These are phyloP conservation scores for Parauchenoglanis ngamensis DNA, from an alignment of 2,797 vertebrate genomes.

Conservation along the genomic window DNA sequence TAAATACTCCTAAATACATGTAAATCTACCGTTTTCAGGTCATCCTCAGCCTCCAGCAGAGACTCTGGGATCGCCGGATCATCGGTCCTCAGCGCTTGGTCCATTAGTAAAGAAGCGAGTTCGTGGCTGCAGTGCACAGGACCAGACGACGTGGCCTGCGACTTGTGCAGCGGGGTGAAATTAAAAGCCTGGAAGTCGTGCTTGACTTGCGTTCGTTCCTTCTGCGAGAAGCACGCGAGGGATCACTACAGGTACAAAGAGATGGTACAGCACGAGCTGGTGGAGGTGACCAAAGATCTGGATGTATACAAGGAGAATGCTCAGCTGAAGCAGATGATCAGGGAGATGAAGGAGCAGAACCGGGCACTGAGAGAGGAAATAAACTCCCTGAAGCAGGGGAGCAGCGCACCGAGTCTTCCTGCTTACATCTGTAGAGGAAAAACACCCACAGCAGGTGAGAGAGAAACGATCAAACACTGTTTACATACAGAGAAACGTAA, in stretches of 20 bases:
- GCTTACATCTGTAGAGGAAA: not conserved
- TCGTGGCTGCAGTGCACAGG: not conserved
- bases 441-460: constrained; percentile 30
- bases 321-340: constrained; percentile 17
- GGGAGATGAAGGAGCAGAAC: not conserved
- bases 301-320: constrained; percentile 13
- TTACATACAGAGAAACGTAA: not conserved
- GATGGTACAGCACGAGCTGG: constrained; percentile 71
- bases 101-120: not conserved
- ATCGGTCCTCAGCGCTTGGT: not conserved
- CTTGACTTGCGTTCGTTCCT: constrained; percentile 80
- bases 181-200: constrained; percentile 71
- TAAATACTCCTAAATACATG: not conserved
- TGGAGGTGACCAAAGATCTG: constrained; percentile 66
- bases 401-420: constrained; percentile 2
- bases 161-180: constrained; percentile 65
- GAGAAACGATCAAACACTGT: no score
- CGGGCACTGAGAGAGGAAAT: not conserved
- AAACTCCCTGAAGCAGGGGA: not conserved
- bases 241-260: constrained; percentile 72
- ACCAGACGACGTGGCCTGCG: constrained; percentile 62
- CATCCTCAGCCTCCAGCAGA: not conserved
- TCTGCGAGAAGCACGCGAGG: constrained; percentile 73
- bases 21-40: not conserved
- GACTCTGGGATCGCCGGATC: not conserved